Evolutionary conservation across 2,113 vertebrate species (phyloP).

Genomic region (Struthio camelus): DNA sequence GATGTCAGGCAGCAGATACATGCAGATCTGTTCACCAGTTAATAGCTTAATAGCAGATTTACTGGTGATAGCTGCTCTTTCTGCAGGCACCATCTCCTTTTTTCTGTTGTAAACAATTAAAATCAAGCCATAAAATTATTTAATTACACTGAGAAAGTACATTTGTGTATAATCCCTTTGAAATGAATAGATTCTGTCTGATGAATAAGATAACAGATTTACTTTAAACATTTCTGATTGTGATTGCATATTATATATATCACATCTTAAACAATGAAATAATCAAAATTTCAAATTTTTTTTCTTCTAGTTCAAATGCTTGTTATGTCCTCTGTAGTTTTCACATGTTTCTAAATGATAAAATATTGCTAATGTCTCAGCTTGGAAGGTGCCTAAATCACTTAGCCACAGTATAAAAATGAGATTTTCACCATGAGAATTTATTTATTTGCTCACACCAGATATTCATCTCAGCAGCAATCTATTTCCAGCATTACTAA

Average conservation of each 20-base stretch:
- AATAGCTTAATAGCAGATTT: neutral
- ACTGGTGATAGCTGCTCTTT: neutral
- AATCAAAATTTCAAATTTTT: neutral
- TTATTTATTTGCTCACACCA: constrained; percentile 2
- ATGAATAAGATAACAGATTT: neutral
- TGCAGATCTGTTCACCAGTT: neutral
- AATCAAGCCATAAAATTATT: neutral
- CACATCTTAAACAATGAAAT: neutral
- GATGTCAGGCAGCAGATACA: neutral
- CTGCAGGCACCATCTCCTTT: neutral
- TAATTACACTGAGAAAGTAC: neutral
- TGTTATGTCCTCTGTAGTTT: neutral
- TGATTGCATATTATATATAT: neutral
- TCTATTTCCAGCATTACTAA: neutral
- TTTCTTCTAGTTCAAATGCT: neutral
- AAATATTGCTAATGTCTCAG: neutral
- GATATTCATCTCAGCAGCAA: neutral
- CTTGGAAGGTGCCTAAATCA: neutral
- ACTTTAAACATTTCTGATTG: neutral
- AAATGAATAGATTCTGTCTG: neutral
- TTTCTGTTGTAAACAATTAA: neutral
- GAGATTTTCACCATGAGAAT: neutral
- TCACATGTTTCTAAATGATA: neutral
- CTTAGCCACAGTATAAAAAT: neutral
- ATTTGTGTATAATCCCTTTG: neutral